A percentile compares a stretch with the other conserved stretches of the same genome.
Evolutionary conservation across 1,140 invertebrate species (phyloP).

Genomic region (Trachelipus rathkii): DNA sequence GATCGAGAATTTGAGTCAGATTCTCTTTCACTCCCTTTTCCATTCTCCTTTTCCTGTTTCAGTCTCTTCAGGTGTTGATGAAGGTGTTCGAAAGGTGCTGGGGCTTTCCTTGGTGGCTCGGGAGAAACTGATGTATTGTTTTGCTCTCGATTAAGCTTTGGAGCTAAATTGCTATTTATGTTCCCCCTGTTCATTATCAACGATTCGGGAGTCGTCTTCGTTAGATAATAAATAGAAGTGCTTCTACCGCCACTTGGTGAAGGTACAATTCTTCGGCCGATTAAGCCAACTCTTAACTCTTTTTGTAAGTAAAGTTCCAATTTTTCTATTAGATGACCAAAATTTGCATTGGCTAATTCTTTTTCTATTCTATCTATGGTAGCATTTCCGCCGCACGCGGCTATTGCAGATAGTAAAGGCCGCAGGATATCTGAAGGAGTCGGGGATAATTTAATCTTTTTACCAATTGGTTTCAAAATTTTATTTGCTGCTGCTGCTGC

Average conservation of each 20-base stretch:
- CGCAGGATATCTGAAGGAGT: constrained; percentile 25
- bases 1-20: neutral
- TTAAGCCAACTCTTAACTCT: constrained; percentile 32
- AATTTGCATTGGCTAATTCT: constrained; percentile 24
- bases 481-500: constrained; percentile 28
- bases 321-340: constrained; percentile 27
- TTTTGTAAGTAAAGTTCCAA: constrained; percentile 34
- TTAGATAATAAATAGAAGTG: neutral
- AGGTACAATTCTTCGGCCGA: neutral
- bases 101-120: neutral
- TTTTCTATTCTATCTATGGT: constrained; percentile 35
- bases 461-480: constrained; percentile 30
- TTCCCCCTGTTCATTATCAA: neutral
- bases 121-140: neutral
- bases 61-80: neutral
- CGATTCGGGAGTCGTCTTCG: neutral
- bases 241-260: neutral
- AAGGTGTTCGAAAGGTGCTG: neutral
- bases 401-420: constrained; percentile 23
- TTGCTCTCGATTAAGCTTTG: neutral
- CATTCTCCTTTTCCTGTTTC: neutral
- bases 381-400: constrained; percentile 29
- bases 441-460: constrained; percentile 33
- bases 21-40: neutral
- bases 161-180: neutral